Percentiles rank a stretch among this genome's conserved stretches.
Evolutionary conservation across 2,797 vertebrate species (phyloP).

Genomic region (Columba guinea): DNA sequence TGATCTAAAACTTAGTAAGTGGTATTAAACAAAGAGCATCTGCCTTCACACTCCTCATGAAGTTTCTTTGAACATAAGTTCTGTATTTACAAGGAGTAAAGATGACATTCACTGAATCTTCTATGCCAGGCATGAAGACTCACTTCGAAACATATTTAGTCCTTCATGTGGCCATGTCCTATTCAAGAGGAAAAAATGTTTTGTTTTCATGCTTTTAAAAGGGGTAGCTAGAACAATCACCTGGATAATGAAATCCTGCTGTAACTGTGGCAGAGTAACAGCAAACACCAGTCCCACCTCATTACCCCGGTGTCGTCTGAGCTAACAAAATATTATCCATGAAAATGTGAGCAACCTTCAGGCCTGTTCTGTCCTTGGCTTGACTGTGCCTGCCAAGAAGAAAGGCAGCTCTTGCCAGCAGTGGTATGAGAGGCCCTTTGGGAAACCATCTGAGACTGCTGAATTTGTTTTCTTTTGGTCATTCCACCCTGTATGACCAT

Average conservation of each 20-base stretch:
- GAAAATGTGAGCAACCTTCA: conserved; percentile 27
- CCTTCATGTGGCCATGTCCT: background rate
- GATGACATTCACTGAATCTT: background rate
- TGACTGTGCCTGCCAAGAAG: background rate
- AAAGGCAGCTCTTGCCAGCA: conserved; percentile 6
- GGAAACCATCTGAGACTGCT: background rate
- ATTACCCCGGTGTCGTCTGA: background rate
- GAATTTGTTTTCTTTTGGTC: background rate
- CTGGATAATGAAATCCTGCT: background rate
- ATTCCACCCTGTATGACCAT: background rate
- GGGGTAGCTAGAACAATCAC: background rate
- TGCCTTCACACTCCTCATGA: background rate
- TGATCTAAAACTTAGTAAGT: conserved; percentile 3
- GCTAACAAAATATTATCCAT: background rate
- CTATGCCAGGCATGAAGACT: background rate
- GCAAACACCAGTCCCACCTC: background rate
- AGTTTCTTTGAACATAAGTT: conserved; percentile 23
- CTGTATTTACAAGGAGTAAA: background rate
- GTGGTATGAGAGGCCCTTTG: background rate
- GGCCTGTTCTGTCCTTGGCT: background rate
- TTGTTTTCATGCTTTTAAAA: background rate
- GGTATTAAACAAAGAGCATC: background rate
- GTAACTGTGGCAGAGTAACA: background rate
- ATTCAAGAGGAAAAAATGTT: background rate
- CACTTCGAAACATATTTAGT: conserved; percentile 5